phyloP scores from a whole-genome alignment of 1,140 invertebrate species.

The Diabrotica virgifera region DNA sequence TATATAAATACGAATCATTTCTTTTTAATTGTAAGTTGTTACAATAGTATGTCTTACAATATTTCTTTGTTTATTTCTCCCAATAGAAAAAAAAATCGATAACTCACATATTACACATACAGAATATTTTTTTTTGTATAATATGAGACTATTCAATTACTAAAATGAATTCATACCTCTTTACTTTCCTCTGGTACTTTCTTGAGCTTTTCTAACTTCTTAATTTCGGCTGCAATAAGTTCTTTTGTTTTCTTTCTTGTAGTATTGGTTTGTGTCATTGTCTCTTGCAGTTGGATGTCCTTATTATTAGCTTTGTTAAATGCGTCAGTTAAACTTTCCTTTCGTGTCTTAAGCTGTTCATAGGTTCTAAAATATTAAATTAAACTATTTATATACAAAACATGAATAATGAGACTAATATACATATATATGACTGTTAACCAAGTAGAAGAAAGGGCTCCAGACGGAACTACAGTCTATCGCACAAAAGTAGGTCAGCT shows the following conservation, averaged over 20 bases:
- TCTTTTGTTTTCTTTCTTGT: constrained; percentile 63
- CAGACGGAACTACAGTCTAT: too few species aligned
- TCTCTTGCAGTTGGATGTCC: constrained; percentile 60
- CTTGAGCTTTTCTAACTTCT: constrained; percentile 61
- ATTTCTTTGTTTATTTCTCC: too few species aligned
- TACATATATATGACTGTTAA: neutral
- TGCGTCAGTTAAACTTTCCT: constrained; percentile 56
- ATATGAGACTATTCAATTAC: too few species aligned
- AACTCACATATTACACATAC: too few species aligned
- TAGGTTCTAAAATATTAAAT: constrained; percentile 50
- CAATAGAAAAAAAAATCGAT: too few species aligned
- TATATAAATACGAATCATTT: too few species aligned
- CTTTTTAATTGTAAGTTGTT: too few species aligned
- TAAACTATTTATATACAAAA: constrained; percentile 16
- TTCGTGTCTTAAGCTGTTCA: constrained; percentile 55
- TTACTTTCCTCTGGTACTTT: constrained; percentile 51
- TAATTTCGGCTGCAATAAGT: constrained; percentile 57
- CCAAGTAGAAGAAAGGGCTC: neutral
- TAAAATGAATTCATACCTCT: constrained; percentile 28
- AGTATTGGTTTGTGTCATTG: constrained; percentile 62
- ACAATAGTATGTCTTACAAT: too few species aligned
- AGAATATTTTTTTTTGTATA: too few species aligned
- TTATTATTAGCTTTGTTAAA: constrained; percentile 60
- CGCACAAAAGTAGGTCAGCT: too few species aligned
- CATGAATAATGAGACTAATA: too few species aligned